These are phyloP conservation scores for Chalcis sispes DNA, from an alignment of 2,888 invertebrate species.

Conservation along the genomic window DNA sequence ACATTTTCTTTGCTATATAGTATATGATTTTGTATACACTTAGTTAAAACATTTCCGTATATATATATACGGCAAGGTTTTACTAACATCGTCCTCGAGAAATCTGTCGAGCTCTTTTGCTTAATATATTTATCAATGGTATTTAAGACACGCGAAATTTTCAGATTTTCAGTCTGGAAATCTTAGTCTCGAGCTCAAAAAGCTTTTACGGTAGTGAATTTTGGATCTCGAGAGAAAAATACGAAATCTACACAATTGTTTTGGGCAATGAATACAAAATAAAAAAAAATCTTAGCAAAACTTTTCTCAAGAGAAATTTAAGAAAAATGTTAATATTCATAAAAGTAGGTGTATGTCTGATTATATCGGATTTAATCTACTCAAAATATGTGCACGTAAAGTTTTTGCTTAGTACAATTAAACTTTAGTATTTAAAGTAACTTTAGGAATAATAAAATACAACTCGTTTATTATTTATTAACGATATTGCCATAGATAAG, in stretches of 20 bases:
- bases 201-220: not conserved
- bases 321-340: conserved; percentile 24
- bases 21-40: no score
- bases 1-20: not conserved
- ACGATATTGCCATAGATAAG: no score
- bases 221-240: not conserved
- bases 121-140: no score
- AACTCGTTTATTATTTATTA: no score
- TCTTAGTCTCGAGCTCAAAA: not conserved
- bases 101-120: no score
- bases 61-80: no score
- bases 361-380: conserved; percentile 31
- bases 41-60: no score
- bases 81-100: no score
- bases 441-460: not conserved
- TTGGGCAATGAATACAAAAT: not conserved
- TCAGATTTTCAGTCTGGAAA: not conserved
- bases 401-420: not conserved
- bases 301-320: conserved; percentile 25
- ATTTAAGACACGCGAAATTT: not conserved
- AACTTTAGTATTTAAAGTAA: no score
- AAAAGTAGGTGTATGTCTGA: conserved; percentile 8
- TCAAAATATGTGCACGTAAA: not conserved
- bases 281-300: not conserved
- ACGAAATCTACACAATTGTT: not conserved